Percentiles rank a stretch among this genome's conserved stretches.
Evolutionary conservation across 2,888 invertebrate genomes (phyloP).

Genomic region (Eupithecia exiguata): DNA sequence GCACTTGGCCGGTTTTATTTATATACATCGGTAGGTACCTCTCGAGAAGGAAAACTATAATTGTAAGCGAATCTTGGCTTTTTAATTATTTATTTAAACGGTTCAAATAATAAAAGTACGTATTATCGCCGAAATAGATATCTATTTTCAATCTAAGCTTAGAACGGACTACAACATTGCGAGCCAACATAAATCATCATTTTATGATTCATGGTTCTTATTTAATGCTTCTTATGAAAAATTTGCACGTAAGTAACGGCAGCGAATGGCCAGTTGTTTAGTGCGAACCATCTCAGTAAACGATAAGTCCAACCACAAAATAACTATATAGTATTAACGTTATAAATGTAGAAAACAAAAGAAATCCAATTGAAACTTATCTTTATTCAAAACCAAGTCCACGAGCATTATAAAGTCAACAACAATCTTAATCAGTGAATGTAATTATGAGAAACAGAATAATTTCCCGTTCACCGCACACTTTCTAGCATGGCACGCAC

Average conservation of each 20-base stretch:
- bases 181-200: not conserved
- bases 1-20: too few species aligned
- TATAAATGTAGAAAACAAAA: not conserved
- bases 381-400: not conserved
- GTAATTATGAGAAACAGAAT: slow-evolving; percentile 15
- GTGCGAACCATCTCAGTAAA: not conserved
- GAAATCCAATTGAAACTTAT: not conserved
- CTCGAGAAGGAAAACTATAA: not conserved
- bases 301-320: not conserved
- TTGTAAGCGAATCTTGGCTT: not conserved
- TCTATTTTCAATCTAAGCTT: not conserved
- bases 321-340: too few species aligned
- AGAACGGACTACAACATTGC: not conserved
- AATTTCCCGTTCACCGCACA: slow-evolving; percentile 17
- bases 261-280: not conserved
- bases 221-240: too few species aligned
- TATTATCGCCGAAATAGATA: not conserved
- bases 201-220: not conserved
- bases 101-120: too few species aligned
- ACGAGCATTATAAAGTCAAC: slow-evolving; percentile 9
- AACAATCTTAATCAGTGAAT: slow-evolving; percentile 11
- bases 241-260: not conserved
- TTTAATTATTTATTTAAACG: not conserved
- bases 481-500: slow-evolving; percentile 20
- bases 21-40: too few species aligned